A percentile compares a stretch with the other conserved stretches of the same genome.
Conservation (phyloP, 2,113 vertebrate genomes). For the Mormyrus lacerda region DNA sequence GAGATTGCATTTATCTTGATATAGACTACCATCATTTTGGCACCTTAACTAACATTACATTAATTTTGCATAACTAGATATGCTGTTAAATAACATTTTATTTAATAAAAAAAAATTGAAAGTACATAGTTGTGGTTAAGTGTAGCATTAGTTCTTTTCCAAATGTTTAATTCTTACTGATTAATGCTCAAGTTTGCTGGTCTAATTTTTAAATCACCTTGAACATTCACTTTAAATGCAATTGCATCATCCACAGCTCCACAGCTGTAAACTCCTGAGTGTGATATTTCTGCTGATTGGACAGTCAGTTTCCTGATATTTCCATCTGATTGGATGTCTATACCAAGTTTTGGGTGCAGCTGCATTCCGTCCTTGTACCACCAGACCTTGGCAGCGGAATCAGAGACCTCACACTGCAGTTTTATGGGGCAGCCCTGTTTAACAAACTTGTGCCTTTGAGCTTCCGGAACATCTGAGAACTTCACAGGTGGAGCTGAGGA, state of each 20-base stretch:
- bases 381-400: constrained; percentile 47
- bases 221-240: constrained; percentile 63
- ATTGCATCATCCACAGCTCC: constrained; percentile 53
- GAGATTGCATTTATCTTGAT: neutral
- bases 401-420: constrained; percentile 60
- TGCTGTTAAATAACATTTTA: neutral
- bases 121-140: neutral
- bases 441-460: constrained; percentile 19
- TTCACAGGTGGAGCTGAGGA: constrained; percentile 9
- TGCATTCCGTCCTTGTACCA: constrained; percentile 59
- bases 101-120: constrained; percentile 2
- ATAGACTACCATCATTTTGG: neutral
- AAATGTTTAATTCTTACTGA: neutral
- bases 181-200: constrained; percentile 16
- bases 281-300: constrained; percentile 43
- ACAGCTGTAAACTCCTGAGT: constrained; percentile 62
- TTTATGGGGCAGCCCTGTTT: constrained; percentile 53
- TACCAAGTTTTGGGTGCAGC: constrained; percentile 43
- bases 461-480: constrained; percentile 18
- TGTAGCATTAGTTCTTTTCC: neutral
- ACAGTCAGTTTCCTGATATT: constrained; percentile 50
- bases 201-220: constrained; percentile 60
- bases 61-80: neutral
- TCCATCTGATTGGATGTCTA: constrained; percentile 52
- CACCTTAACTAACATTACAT: neutral